Evolutionary conservation across 2,797 vertebrate species (phyloP), one percentile per base, ranked within the genome.

Genomic region (Danio aesculapii): DNA sequence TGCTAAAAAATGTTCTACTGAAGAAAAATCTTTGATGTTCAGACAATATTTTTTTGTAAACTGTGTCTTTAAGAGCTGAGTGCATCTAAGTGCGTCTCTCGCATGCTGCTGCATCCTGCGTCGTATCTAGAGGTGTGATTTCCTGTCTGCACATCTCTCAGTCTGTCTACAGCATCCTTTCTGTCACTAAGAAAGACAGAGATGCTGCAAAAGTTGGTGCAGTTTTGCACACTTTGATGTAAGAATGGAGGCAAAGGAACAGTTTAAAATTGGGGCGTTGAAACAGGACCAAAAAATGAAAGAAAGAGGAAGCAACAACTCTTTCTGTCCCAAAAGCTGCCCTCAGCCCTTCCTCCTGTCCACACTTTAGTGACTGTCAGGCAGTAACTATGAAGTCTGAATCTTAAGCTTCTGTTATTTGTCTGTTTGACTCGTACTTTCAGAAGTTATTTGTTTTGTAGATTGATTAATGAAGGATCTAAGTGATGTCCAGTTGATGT

Each of bases 71-170:
- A 0, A 43, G 17, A 19, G 46, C 46, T 52, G 11, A 61, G 8
- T 21, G 52, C 10, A 19, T 21, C 46, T 52, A 8, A 61, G 8
- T 21, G 52, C 10, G 55, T 62, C 47, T 71, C 55, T 78, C 66
- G 57, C 76, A 46, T 78, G 64, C 44, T 70, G 57, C 46, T 13
- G 12, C 12, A 8, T 78, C 58, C 58, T 79, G 58, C 17, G 17
- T 79, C 12, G 64, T 62, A 77, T 66, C 49, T 53, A 74, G 75
- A 84, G 79, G 83, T 84, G 74, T 74, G 79, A 84, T 77, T 81
- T 84, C 78, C 83, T 81, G 79, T 84, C 79, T 84, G 79, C 63
- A 21, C 67, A 46, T 85, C 87, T 70, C 52, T 14, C 52, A 58
- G 72, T 71, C 68, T 63, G 57, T 79, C 57, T 63, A 2, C 5